Evolutionary conservation across 2,888 invertebrate genomes (phyloP).

Genomic region (Petrolisthes manimaculis): DNA sequence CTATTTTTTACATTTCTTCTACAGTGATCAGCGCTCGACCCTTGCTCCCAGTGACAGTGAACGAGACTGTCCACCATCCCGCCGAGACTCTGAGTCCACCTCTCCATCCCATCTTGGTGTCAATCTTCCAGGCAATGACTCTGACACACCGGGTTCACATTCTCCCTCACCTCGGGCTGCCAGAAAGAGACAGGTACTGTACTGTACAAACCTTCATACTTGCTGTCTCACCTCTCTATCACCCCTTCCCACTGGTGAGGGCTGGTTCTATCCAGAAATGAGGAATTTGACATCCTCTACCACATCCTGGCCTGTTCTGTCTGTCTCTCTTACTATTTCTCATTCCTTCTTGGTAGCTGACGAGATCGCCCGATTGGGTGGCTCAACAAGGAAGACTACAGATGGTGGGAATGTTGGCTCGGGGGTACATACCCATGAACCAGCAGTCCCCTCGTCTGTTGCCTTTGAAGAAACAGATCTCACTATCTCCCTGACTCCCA

Average conservation of each 20-base stretch:
- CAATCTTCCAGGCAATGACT: constrained; percentile 79
- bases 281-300: too few species aligned
- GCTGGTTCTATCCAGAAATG: too few species aligned
- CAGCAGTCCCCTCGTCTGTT: too few species aligned
- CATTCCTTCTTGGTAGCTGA: too few species aligned
- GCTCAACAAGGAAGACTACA: too few species aligned
- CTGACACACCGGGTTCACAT: constrained; percentile 89
- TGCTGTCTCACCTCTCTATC: background rate
- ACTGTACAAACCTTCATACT: background rate
- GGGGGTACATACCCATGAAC: too few species aligned
- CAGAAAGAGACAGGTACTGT: constrained; percentile 65
- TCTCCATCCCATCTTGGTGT: constrained; percentile 76
- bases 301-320: too few species aligned
- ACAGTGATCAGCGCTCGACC: constrained; percentile 92
- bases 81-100: constrained; percentile 77
- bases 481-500: too few species aligned
- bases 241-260: background rate
- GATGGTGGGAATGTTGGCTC: too few species aligned
- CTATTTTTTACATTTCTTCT: background rate
- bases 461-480: too few species aligned
- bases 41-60: constrained; percentile 91
- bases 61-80: constrained; percentile 80
- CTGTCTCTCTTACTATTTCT: too few species aligned
- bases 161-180: constrained; percentile 85
- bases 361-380: too few species aligned